Base-by-base conservation (phyloP, 2,113 vertebrate genomes). In the Phaetusa simplex region DNA sequence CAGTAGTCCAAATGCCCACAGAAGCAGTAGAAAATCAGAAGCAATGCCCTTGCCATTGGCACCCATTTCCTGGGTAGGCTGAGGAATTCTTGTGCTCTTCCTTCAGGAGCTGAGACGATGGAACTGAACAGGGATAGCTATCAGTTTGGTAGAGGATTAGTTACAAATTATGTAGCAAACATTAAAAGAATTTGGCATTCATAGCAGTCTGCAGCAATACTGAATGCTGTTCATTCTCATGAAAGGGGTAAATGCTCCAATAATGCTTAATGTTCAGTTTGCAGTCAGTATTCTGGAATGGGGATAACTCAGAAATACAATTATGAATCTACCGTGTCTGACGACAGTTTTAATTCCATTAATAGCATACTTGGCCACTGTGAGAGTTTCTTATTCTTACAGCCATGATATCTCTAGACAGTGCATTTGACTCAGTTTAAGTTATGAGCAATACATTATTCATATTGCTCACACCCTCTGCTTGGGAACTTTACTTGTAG, bases 331-430 rank as follows among this genome's bases (percentile, higher is more conserved):
- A 40, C 36, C 2, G 1, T 62, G 23, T 47, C 80, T 79, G 72
- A 78, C 66, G 85, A 84, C 50, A 95, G 76, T 79, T 97, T 93
- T 88, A 92, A 88, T 92, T 93, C 56, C 72, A 52, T 79, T 95
- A 90, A 79, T 38, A 94, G 67, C 5, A 8, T 90, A 67, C 29
- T 86, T 83, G 86, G 67, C 79, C 52, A 42, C 20, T 64, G 47
- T 73, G 52, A 88, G 69, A 90, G 59, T 74, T 73, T 97, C 92
- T 92, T 85, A 83, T 92, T 95, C 79, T 84, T 88, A 73, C 71
- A 86, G 42, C 42, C 64, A 36, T 90, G 50, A 12, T 64, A 81
- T 81, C 42, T 49, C 52, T 26, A 81, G 72, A 43, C 50, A 66
- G 61, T 34, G 42, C 26, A 55, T 53, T 92, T 96, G 71, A 90